Conservation (phyloP, 2,797 vertebrate species). For the Miichthys miiuy region DNA sequence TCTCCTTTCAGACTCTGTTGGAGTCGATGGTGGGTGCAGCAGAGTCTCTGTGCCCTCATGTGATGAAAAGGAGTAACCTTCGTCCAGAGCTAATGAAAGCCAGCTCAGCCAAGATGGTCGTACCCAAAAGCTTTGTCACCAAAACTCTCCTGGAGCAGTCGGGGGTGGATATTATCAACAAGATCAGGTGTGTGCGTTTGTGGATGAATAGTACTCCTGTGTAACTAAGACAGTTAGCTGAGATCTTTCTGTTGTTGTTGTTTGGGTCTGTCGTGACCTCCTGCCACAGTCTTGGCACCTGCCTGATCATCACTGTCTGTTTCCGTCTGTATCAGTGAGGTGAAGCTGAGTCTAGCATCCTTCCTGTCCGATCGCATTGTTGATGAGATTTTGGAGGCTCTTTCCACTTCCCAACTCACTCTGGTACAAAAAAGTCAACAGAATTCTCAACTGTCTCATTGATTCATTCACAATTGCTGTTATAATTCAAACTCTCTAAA, state of each 20-base stretch:
- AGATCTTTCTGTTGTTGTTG: neutral
- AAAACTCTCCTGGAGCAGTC: constrained; percentile 97
- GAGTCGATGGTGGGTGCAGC: constrained; percentile 96
- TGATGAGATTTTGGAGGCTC: constrained; percentile 95
- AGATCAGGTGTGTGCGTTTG: constrained; percentile 90
- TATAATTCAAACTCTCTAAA: neutral
- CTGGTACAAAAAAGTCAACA: constrained; percentile 84
- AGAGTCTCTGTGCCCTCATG: constrained; percentile 93
- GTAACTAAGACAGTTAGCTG: neutral
- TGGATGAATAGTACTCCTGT: neutral
- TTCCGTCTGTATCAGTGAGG: constrained; percentile 85
- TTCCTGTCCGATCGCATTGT: constrained; percentile 97
- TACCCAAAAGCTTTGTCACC: constrained; percentile 94
- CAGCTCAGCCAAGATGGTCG: constrained; percentile 92
- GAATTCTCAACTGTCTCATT: neutral
- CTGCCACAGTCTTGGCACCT: neutral
- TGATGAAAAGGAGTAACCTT: constrained; percentile 92
- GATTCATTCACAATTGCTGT: neutral
- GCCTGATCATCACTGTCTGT: neutral
- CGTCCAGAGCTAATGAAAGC: constrained; percentile 93
- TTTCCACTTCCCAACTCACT: constrained; percentile 92
- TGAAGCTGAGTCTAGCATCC: constrained; percentile 95
- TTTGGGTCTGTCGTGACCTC: neutral
- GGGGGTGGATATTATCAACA: constrained; percentile 97
- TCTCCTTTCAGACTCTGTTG: constrained; percentile 85